Evolutionary conservation across 2,113 vertebrate genomes (phyloP), one percentile per base, ranked within the genome.

Genomic region (Delphinapterus leucas): DNA sequence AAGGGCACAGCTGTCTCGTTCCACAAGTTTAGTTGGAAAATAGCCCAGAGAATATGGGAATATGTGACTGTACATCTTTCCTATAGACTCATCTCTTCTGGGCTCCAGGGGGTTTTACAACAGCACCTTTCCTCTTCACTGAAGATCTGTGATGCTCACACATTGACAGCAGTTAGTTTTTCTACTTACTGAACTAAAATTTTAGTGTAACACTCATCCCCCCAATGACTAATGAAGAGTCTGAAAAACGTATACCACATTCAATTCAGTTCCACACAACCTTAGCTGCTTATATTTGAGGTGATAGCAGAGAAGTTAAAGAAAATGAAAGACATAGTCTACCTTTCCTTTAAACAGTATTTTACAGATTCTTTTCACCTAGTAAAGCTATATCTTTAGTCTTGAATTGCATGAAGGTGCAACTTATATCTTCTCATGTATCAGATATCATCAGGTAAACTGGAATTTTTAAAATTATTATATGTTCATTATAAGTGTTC

Each of bases 21-120:
- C 88, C 92, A 87, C 91, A 97, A 89, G 92, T 97, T 94, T 95
- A 95, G 79, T 21, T 97, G 97, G 91, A 97, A 97, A 97, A 96
- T 63, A 96, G 74, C 86, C 67, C 55, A 70, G 89, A 97, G 85
- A 83, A 93, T 92, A 91, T 87, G 95, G 85, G 89, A 96, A 79
- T 92, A 93, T 97, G 36, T 95, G 82, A 58, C 38, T 86, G 61
- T 97, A 84, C 25, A 90, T 92, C 86, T 95, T 97, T 90, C 83
- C 65, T 96, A 70, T 77, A 61, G 68, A 84, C 15, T 33, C 31
- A 58, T 82, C 47, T 53, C 80, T 86, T 90, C 65, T 44, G 25
- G 21, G 15, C 31, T 53, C 15, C 70, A 55, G 21, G 28, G 65
- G 14, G 3, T 74, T 95, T 95, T 70, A 60, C 6, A 93, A n/a